A percentile compares a stretch with the other conserved stretches of the same genome.
phyloP scores from a whole-genome alignment of 2,888 invertebrate species.

The Eupithecia subumbrata region DNA sequence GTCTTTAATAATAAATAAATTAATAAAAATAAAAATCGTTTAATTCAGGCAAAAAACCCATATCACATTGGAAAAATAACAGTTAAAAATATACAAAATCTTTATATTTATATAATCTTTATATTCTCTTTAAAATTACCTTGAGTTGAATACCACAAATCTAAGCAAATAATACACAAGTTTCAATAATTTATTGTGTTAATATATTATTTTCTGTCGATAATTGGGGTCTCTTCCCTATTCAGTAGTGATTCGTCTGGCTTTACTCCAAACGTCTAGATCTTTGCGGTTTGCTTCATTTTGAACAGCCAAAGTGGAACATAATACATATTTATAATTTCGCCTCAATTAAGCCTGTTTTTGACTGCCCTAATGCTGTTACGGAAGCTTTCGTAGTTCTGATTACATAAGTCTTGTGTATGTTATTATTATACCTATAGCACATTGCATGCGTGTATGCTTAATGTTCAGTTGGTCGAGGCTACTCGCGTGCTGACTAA shows the following conservation, averaged over 20 bases:
- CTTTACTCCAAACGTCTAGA: not conserved
- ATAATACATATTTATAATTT: conserved; percentile 1
- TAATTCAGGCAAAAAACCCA: too few species aligned
- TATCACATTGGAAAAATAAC: too few species aligned
- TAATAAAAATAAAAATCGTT: too few species aligned
- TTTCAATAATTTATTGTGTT: not conserved
- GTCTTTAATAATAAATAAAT: too few species aligned
- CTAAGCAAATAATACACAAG: not conserved
- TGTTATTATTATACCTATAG: not conserved
- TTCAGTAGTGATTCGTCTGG: not conserved
- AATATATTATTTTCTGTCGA: not conserved
- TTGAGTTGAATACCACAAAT: not conserved
- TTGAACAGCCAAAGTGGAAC: not conserved
- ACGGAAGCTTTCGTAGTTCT: conserved; percentile 11
- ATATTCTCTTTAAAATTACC: not conserved
- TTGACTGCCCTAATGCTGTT: not conserved
- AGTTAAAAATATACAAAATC: too few species aligned
- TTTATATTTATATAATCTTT: too few species aligned
- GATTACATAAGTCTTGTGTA: conserved; percentile 11
- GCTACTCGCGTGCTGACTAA: conserved; percentile 40
- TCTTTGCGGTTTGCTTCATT: not conserved
- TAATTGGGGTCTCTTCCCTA: not conserved
- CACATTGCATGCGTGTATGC: conserved; percentile 30
- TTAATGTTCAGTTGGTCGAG: conserved; percentile 43
- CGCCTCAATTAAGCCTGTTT: conserved; percentile 3